A percentile compares a stretch with the other conserved stretches of the same genome.
Evolutionary conservation across 2,113 vertebrate species (phyloP).

Genomic region (Opisthocomus hoazin): DNA sequence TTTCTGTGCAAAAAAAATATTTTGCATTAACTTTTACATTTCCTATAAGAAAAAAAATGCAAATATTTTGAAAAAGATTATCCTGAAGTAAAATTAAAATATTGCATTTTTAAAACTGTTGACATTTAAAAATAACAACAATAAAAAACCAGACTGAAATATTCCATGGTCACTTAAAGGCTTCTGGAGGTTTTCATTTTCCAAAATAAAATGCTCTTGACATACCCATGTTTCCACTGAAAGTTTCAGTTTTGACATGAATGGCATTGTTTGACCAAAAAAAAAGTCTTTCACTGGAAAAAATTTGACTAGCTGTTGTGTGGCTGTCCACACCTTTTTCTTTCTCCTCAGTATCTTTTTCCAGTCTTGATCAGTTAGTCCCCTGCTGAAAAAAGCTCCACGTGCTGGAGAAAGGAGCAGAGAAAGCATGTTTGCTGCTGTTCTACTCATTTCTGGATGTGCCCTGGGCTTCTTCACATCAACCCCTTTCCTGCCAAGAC

Average conservation of each 20-base stretch:
- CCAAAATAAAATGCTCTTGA: not conserved
- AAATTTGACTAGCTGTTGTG: not conserved
- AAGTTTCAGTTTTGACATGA: not conserved
- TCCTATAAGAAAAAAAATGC: not conserved
- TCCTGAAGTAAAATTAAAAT: not conserved
- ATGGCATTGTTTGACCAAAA: not conserved
- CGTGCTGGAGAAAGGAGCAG: not conserved
- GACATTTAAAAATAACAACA: not conserved
- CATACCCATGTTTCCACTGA: not conserved
- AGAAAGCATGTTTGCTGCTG: not conserved
- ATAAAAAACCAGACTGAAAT: not conserved
- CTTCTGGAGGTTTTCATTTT: not conserved
- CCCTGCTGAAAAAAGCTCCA: not conserved
- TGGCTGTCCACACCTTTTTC: not conserved
- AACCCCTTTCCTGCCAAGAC: not conserved
- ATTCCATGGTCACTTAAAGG: not conserved
- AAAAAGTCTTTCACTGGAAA: not conserved
- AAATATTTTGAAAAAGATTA: not conserved
- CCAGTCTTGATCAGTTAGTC: not conserved
- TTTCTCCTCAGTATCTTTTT: not conserved
- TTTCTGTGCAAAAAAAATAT: not conserved
- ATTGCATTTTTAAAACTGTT: not conserved
- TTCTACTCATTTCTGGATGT: accelerated
- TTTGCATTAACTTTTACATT: not conserved
- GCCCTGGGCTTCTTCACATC: not conserved